Evolutionary conservation across 1,140 invertebrate genomes (phyloP).

Genomic region (Drosophila truncata): DNA sequence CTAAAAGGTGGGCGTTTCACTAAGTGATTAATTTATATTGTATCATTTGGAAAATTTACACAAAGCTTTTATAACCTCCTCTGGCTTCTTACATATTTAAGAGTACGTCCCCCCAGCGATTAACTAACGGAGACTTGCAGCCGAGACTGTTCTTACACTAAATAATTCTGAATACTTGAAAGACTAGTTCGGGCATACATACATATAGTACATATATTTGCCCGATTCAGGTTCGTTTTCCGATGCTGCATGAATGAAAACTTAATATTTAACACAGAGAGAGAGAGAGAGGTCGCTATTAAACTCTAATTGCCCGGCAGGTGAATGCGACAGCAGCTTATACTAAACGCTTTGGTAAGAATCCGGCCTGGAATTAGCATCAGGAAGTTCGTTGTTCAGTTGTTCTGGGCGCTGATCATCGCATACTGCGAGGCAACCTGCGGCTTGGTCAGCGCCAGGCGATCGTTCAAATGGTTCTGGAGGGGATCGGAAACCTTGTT

Average conservation of each 20-base stretch:
- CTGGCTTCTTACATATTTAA: constrained; percentile 27
- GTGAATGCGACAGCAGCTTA: constrained; percentile 44
- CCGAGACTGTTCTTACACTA: constrained; percentile 24
- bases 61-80: constrained; percentile 10
- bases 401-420: constrained; percentile 46
- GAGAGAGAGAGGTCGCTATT: constrained; percentile 14
- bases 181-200: constrained; percentile 37
- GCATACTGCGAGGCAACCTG: constrained; percentile 60
- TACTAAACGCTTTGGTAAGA: constrained; percentile 60
- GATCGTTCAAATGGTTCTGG: constrained; percentile 60
- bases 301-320: constrained; percentile 33
- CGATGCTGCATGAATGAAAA: constrained; percentile 43
- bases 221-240: constrained; percentile 18
- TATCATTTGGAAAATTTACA: constrained; percentile 17
- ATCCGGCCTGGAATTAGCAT: constrained; percentile 50
- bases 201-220: not conserved
- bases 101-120: constrained; percentile 18
- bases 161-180: constrained; percentile 45
- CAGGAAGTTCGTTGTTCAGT: constrained; percentile 50
- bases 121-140: constrained; percentile 7
- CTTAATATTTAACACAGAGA: constrained; percentile 15
- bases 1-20: constrained; percentile 31
- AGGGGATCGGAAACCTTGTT: constrained; percentile 1
- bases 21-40: constrained; percentile 8
- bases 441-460: constrained; percentile 49